A percentile compares a stretch with the other conserved stretches of the same genome.
Conservation (phyloP, 2,113 vertebrate genomes). For the Neoarius graeffei region DNA sequence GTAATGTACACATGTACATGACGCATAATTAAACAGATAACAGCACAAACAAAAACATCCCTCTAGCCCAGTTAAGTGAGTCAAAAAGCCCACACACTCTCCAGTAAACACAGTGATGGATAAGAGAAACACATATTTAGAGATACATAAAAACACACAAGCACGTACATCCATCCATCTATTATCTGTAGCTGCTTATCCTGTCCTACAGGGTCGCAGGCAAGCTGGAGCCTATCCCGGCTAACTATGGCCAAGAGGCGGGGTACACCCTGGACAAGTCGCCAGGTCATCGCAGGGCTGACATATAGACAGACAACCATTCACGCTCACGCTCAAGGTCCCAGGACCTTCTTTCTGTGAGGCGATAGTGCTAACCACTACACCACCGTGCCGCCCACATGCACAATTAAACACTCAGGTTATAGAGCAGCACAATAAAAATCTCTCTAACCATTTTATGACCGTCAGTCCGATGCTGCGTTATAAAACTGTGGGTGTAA, state of each 20-base stretch:
- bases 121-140: not conserved
- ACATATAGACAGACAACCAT: too few relatives aligned
- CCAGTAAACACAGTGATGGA: not conserved
- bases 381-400: too few relatives aligned
- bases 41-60: conserved; percentile 7
- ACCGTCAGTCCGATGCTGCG: not conserved
- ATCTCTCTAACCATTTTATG: not conserved
- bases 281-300: too few relatives aligned
- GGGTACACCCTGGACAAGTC: too few relatives aligned
- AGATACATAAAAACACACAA: not conserved
- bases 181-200: too few relatives aligned
- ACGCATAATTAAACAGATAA: conserved; percentile 19
- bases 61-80: not conserved
- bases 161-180: not conserved
- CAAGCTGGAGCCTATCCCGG: too few relatives aligned
- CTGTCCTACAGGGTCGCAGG: too few relatives aligned
- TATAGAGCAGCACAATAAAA: not conserved
- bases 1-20: not conserved
- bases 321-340: too few relatives aligned
- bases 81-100: not conserved
- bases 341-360: too few relatives aligned
- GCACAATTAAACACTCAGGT: not conserved
- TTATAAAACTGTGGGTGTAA: not conserved
- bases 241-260: too few relatives aligned
- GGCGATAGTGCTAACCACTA: too few relatives aligned